Evolutionary conservation across 2,113 vertebrate species (phyloP).

Genomic region (Hypocryptadius cinnamomeus): DNA sequence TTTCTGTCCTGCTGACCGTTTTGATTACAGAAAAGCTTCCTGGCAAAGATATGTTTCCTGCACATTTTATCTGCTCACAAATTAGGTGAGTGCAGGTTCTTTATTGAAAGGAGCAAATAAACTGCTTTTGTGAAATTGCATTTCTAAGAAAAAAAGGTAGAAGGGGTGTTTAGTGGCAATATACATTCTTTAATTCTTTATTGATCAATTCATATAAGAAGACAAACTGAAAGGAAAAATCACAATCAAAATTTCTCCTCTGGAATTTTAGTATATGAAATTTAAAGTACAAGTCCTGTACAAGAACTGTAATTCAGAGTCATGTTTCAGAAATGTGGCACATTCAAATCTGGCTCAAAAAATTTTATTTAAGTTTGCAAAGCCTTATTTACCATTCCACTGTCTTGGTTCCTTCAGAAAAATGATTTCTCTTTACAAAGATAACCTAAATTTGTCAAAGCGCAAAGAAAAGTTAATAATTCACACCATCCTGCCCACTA

Average conservation of each 20-base stretch:
- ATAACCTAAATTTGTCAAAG: constrained; percentile 45
- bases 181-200: background rate
- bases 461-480: constrained; percentile 24
- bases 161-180: background rate
- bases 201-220: background rate
- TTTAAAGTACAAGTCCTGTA: background rate
- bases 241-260: background rate
- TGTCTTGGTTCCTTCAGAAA: background rate
- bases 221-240: background rate
- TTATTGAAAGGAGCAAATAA: background rate
- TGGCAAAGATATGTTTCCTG: constrained; percentile 9
- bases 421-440: background rate
- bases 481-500: constrained; percentile 8
- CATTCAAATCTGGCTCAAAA: background rate
- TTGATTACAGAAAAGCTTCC: constrained; percentile 19
- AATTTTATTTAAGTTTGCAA: background rate
- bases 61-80: background rate
- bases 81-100: background rate
- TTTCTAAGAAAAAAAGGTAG: background rate
- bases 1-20: background rate
- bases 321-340: background rate
- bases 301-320: background rate
- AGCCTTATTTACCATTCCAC: background rate
- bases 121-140: background rate
- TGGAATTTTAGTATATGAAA: background rate